Base-by-base conservation (phyloP, 2,888 invertebrate genomes). In the Metacarcinus magister region DNA sequence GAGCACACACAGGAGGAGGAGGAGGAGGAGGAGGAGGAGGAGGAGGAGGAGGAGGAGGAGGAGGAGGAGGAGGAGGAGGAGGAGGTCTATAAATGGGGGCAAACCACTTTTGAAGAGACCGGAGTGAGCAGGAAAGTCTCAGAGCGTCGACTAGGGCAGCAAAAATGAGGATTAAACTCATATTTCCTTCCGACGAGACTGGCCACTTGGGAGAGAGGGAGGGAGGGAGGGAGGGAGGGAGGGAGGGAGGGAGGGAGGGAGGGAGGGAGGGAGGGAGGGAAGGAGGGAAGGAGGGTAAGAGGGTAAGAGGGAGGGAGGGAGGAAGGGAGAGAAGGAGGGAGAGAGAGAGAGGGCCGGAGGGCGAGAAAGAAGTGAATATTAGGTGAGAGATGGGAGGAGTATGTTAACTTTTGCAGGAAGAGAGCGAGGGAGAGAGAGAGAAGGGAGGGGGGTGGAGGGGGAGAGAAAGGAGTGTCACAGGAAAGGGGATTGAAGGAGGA, bases 221-320 rank as follows among this genome's bases (percentile, higher is more conserved):
- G 89, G 28, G 89, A 89, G 89, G 28, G 89, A 89, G 89, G 28
- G 89, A 89, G 89, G 28, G 89, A 89, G 89, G 28, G 89, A 89
- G 89, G 28, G 89, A 89, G 89, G 28, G 89, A 89, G 89, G 28
- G 89, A 89, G 89, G 28, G 89, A 89, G 89, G 28, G 89, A 28
- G 28, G 16, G 28, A 28, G 28, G 16, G 28, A 28, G 89, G 28
- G 89, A 28, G 28, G 16, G 89, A 89, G 89, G 16, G 28, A 28
- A 32, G 28, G 89, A 46, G 43, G 16, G 43, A n/a, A 28, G 28
- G 43, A 43, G 43, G 28, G n/a, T 3, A 19, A 43, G 43, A n/a
- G 13, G 28, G 43, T 3, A 28, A 43, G 13, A 16, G 13, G 28
- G n/a, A 16, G 43, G 8, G 43, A 60, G 60, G 16, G 13, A 60